Conservation (phyloP, 2,888 invertebrate species). For the Stratiomys singularior region DNA sequence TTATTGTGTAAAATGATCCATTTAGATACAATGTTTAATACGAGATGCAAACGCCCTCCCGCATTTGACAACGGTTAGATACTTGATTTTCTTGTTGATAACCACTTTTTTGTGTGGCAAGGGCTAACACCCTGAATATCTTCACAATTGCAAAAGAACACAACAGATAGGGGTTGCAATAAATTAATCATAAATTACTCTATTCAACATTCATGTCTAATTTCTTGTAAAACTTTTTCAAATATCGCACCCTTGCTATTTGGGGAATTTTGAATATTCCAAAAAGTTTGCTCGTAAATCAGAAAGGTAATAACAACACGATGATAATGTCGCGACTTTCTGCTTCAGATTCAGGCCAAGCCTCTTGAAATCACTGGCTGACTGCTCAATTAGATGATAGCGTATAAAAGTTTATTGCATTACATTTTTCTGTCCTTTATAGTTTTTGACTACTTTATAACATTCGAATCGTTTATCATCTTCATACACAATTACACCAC, state of each 20-base stretch:
- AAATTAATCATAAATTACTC: neutral
- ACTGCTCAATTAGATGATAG: slow-evolving; percentile 33
- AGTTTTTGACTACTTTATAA: slow-evolving; percentile 39
- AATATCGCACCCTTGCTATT: neutral
- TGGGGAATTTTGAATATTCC: neutral
- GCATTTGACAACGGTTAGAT: no score
- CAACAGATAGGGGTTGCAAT: neutral
- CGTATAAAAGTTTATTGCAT: slow-evolving; percentile 37
- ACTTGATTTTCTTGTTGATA: no score
- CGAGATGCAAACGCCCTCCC: no score
- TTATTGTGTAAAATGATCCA: no score
- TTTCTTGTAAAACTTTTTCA: neutral
- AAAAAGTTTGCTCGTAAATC: slow-evolving; percentile 37
- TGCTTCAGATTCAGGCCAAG: neutral
- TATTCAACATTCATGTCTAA: neutral
- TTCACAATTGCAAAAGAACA: no score
- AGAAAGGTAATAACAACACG: slow-evolving; percentile 7
- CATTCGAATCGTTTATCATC: slow-evolving; percentile 32
- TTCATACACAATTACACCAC: neutral
- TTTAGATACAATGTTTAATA: no score
- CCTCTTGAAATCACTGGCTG: slow-evolving; percentile 21
- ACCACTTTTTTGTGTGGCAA: no score
- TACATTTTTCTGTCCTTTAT: slow-evolving; percentile 24
- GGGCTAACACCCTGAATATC: no score
- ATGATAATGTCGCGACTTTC: slow-evolving; percentile 25